Evolutionary conservation across 1,140 invertebrate species (phyloP).

Genomic region (Latrodectus geometricus): DNA sequence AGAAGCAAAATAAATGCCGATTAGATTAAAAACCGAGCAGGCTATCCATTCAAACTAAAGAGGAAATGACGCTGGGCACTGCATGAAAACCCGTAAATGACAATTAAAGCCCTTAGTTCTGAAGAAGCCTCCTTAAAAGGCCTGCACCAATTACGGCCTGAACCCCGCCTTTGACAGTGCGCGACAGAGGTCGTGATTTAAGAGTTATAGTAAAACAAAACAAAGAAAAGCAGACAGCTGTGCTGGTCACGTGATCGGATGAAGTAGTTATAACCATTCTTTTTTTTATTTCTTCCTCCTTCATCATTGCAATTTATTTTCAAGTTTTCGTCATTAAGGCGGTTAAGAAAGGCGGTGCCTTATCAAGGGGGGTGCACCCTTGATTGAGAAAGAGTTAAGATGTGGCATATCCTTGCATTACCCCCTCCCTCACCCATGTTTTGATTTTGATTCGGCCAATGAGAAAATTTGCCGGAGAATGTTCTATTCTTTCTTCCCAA

Average conservation of each 20-base stretch:
- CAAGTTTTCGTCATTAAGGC: slow-evolving; percentile 21
- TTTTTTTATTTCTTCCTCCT: background rate
- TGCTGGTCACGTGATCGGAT: background rate
- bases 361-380: background rate
- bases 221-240: slow-evolving; percentile 4
- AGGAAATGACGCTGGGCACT: slow-evolving; percentile 10
- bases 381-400: slow-evolving; percentile 8
- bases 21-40: slow-evolving; percentile 20
- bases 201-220: slow-evolving; percentile 16
- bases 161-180: slow-evolving; percentile 15
- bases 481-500: background rate
- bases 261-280: background rate
- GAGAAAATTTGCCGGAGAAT: background rate
- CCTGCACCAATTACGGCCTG: slow-evolving; percentile 8
- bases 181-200: slow-evolving; percentile 19
- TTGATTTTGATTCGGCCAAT: slow-evolving; percentile 8
- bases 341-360: slow-evolving; percentile 19
- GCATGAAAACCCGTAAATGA: slow-evolving; percentile 3
- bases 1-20: background rate
- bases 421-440: background rate
- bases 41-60: slow-evolving; percentile 14
- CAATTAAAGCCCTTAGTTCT: background rate
- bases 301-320: slow-evolving; percentile 12
- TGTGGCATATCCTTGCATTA: background rate
- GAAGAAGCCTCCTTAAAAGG: background rate